Percentiles rank a stretch among this genome's conserved stretches.
phyloP scores from a whole-genome alignment of 2,797 vertebrate species.

The Coregonus ussuriensis region DNA sequence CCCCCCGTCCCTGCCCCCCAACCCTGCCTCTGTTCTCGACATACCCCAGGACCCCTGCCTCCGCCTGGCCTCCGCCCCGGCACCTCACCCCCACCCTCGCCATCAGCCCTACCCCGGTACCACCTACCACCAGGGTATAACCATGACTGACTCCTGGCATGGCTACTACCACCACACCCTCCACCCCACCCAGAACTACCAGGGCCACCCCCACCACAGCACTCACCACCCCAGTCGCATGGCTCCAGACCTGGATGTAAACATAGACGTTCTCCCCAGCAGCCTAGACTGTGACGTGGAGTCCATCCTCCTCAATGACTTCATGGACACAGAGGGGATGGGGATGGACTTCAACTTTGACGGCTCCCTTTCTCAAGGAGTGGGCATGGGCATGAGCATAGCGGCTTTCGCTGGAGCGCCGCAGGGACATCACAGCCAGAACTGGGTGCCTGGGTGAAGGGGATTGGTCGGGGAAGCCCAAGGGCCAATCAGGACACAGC shows the following conservation, averaged over 20 bases:
- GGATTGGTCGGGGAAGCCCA: neutral
- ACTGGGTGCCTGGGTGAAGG: conserved; percentile 95
- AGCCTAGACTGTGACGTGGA: conserved; percentile 95
- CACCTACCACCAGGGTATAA: conserved; percentile 80
- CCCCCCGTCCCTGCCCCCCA: conserved; percentile 84
- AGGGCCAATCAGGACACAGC: conserved; percentile 6
- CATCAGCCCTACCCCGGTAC: conserved; percentile 77
- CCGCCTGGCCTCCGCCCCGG: conserved; percentile 86
- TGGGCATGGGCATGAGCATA: conserved; percentile 92
- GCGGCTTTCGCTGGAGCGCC: conserved; percentile 89
- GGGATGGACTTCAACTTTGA: conserved; percentile 96
- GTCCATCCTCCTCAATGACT: conserved; percentile 94
- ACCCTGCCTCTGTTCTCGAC: conserved; percentile 81
- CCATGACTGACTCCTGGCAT: conserved; percentile 83
- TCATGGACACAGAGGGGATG: conserved; percentile 92
- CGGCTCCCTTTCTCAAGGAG: conserved; percentile 90
- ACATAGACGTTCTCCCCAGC: conserved; percentile 89
- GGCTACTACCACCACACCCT: conserved; percentile 83
- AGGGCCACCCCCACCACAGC: conserved; percentile 82
- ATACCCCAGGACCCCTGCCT: conserved; percentile 89
- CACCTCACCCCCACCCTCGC: conserved; percentile 80
- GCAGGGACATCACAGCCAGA: conserved; percentile 93
- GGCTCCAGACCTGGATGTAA: conserved; percentile 88
- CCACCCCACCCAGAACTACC: conserved; percentile 73
- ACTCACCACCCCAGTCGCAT: conserved; percentile 81